Percentiles rank a stretch among this genome's conserved stretches.
Conservation (phyloP, 35 echinoderm and acorn worm species). For the Lytechinus pictus region DNA sequence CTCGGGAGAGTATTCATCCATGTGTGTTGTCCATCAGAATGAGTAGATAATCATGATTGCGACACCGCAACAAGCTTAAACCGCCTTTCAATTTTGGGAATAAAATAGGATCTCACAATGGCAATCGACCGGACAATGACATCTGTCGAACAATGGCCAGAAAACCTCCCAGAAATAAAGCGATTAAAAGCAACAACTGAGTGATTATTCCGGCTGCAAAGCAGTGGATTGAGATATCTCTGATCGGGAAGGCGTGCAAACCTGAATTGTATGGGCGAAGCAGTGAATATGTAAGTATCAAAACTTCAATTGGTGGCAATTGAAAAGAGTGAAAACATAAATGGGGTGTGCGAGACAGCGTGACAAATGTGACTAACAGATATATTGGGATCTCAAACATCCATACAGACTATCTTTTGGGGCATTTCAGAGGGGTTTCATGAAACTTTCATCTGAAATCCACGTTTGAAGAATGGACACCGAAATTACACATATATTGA, state of each 20-base stretch:
- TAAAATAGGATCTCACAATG: not conserved
- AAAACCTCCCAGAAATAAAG: slow-evolving; percentile 39
- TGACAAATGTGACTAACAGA: not conserved
- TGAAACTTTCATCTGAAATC: no score
- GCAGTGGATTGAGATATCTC: slow-evolving; percentile 13
- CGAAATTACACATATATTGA: not conserved
- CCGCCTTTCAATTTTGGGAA: not conserved
- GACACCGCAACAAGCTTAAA: not conserved
- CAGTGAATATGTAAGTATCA: not conserved
- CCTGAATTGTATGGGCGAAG: not conserved
- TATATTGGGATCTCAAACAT: not conserved
- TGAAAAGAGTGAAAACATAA: not conserved
- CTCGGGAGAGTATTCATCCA: not conserved
- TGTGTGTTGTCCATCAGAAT: not conserved
- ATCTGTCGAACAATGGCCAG: slow-evolving; percentile 28
- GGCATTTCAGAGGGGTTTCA: not conserved
- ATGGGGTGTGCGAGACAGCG: not conserved
- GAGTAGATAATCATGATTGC: not conserved
- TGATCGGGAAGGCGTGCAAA: not conserved
- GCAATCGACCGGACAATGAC: slow-evolving; percentile 31
- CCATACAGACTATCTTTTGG: not conserved
- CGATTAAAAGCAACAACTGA: slow-evolving; percentile 42
- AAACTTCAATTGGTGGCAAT: not conserved
- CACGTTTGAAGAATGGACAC: not conserved
- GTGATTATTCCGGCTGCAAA: slow-evolving; percentile 39